Conservation (phyloP, 2,797 vertebrate genomes). For the Phalloptychus januarius region DNA sequence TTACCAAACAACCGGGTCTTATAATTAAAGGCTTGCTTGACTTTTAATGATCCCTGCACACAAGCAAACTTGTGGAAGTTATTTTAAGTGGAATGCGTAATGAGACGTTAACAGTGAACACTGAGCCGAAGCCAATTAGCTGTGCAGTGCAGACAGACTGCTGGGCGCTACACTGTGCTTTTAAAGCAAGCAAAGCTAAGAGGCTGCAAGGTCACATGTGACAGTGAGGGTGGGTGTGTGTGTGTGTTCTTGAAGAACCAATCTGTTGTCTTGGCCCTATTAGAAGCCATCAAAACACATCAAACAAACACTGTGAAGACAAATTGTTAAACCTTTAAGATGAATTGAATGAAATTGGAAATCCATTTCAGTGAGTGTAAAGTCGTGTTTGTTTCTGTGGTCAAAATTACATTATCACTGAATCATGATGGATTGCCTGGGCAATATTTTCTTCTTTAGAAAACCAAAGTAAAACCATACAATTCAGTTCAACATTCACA, state of each 20-base stretch:
- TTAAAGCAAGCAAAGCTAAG: conserved; percentile 50
- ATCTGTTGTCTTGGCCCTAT: not conserved
- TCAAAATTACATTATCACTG: conserved; percentile 26
- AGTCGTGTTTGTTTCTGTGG: conserved; percentile 26
- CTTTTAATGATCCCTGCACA: conserved; percentile 75
- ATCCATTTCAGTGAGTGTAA: conserved; percentile 7
- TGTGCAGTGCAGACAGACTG: conserved; percentile 66
- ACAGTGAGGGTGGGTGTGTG: not conserved
- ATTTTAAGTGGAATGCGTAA: conserved; percentile 76
- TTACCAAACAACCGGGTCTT: conserved; percentile 63
- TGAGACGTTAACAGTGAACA: conserved; percentile 72
- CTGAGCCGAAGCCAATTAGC: conserved; percentile 74
- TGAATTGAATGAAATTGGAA: conserved; percentile 2
- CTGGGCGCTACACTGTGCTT: conserved; percentile 63
- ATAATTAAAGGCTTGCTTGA: conserved; percentile 77
- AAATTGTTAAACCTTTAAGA: not conserved
- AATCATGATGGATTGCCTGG: conserved; percentile 30
- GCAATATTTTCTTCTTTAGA: conserved; percentile 4
- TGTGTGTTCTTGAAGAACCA: not conserved
- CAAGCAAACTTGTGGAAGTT: conserved; percentile 76
- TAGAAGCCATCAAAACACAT: not conserved
- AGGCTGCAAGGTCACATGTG: conserved; percentile 64
- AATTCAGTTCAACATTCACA: not conserved
- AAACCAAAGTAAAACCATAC: conserved; percentile 40
- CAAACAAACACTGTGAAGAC: not conserved